Conservation (phyloP, 2,113 vertebrate species). For the Silurus meridionalis region DNA sequence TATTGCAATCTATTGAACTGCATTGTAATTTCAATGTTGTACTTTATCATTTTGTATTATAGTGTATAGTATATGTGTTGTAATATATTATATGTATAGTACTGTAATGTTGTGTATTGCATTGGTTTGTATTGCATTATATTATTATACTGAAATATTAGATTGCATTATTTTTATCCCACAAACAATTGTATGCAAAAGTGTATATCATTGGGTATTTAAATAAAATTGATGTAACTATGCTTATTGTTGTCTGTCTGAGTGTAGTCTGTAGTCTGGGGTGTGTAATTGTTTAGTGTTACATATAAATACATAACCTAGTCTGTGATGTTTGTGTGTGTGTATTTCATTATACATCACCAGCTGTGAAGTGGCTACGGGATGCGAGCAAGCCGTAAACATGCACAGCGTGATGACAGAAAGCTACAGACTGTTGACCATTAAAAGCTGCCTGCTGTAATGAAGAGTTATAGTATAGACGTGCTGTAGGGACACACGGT, state of each 20-base stretch:
- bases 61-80: too few relatives aligned
- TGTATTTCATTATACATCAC: constrained; percentile 2
- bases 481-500: neutral
- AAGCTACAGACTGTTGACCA: neutral
- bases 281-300: neutral
- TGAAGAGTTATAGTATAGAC: constrained; percentile 11
- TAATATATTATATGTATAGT: too few relatives aligned
- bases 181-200: too few relatives aligned
- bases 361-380: neutral
- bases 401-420: neutral
- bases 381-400: neutral
- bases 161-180: neutral
- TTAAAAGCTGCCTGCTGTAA: constrained; percentile 22
- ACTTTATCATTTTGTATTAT: too few relatives aligned
- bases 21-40: too few relatives aligned
- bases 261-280: too few relatives aligned
- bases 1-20: too few relatives aligned
- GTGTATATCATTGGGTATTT: neutral
- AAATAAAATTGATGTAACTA: too few relatives aligned
- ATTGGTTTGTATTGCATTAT: too few relatives aligned
- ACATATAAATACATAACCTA: neutral
- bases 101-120: too few relatives aligned
- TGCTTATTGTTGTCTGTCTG: neutral
- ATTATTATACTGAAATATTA: neutral
- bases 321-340: constrained; percentile 9